A percentile compares a stretch with the other conserved stretches of the same genome.
Evolutionary conservation across 1,140 invertebrate genomes (phyloP).

Genomic region (Arion vulgaris): DNA sequence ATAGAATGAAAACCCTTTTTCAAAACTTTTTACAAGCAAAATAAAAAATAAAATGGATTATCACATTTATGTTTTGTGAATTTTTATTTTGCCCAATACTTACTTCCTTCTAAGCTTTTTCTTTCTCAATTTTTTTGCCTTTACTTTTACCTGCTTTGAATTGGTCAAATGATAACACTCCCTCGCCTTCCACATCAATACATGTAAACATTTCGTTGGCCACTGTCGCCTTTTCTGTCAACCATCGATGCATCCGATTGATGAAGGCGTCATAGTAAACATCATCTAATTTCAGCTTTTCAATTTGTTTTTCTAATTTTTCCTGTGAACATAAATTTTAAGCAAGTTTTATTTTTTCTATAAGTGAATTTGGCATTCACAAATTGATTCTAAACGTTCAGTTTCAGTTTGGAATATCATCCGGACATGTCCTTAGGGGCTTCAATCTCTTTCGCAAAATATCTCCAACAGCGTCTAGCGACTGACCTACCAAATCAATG

Average conservation of each 20-base stretch:
- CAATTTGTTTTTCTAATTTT: slow-evolving; percentile 60
- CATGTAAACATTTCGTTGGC: slow-evolving; percentile 56
- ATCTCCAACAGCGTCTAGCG: too few species aligned
- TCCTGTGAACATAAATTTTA: slow-evolving; percentile 44
- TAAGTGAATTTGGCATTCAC: neutral
- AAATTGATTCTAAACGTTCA: neutral
- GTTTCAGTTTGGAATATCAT: too few species aligned
- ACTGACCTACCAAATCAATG: too few species aligned
- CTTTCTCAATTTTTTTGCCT: too few species aligned
- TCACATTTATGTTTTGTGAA: too few species aligned
- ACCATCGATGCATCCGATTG: slow-evolving; percentile 64
- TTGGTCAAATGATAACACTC: slow-evolving; percentile 62
- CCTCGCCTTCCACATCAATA: slow-evolving; percentile 60
- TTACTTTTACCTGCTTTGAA: slow-evolving; percentile 65
- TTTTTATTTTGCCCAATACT: too few species aligned
- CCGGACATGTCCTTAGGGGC: too few species aligned
- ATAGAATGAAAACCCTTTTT: too few species aligned
- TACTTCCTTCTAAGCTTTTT: too few species aligned
- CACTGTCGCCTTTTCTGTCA: slow-evolving; percentile 48
- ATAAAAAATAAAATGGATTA: too few species aligned
- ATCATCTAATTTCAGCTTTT: slow-evolving; percentile 55
- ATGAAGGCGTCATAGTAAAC: slow-evolving; percentile 58
- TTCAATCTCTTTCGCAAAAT: too few species aligned
- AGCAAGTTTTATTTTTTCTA: neutral
- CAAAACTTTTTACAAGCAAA: too few species aligned